phyloP scores from a whole-genome alignment of 2,888 invertebrate genomes.

The Pseudanteris insignis region DNA sequence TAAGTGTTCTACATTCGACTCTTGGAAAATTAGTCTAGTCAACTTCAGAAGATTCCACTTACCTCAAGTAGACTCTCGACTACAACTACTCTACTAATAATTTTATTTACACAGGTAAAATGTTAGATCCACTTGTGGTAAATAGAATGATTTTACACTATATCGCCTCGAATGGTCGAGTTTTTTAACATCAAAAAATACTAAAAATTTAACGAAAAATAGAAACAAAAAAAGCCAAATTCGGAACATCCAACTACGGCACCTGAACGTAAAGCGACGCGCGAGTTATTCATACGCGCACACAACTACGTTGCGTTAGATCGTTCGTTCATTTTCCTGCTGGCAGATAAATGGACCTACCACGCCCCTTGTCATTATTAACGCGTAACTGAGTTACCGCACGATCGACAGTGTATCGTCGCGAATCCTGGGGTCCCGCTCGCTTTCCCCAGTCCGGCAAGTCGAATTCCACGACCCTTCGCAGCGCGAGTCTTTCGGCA shows the following conservation, averaged over 20 bases:
- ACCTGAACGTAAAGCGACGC: too few relatives aligned
- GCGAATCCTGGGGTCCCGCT: conserved; percentile 54
- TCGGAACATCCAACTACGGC: too few relatives aligned
- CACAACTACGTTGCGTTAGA: conserved; percentile 14
- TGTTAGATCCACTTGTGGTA: too few relatives aligned
- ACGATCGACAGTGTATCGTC: conserved; percentile 64
- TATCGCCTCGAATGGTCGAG: too few relatives aligned
- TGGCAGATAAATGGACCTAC: conserved; percentile 57
- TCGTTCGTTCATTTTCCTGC: conserved; percentile 31
- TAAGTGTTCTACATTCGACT: too few relatives aligned
- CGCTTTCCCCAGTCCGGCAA: conserved; percentile 59
- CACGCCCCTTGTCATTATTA: conserved; percentile 62
- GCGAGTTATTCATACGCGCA: not conserved
- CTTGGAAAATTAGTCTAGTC: too few relatives aligned
- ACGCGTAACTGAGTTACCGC: conserved; percentile 66
- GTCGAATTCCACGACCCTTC: conserved; percentile 49
- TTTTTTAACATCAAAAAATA: not conserved
- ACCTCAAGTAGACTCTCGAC: too few relatives aligned
- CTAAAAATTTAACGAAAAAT: not conserved
- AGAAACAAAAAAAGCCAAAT: too few relatives aligned
- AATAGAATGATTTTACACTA: too few relatives aligned
- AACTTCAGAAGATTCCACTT: too few relatives aligned
- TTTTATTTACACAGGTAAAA: too few relatives aligned
- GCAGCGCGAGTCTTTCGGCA: conserved; percentile 20
- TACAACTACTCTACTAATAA: too few relatives aligned